Evolutionary conservation across 2,113 vertebrate genomes (phyloP), one percentile per base, ranked within the genome.

Genomic region (Eudyptes chrysolophus): DNA sequence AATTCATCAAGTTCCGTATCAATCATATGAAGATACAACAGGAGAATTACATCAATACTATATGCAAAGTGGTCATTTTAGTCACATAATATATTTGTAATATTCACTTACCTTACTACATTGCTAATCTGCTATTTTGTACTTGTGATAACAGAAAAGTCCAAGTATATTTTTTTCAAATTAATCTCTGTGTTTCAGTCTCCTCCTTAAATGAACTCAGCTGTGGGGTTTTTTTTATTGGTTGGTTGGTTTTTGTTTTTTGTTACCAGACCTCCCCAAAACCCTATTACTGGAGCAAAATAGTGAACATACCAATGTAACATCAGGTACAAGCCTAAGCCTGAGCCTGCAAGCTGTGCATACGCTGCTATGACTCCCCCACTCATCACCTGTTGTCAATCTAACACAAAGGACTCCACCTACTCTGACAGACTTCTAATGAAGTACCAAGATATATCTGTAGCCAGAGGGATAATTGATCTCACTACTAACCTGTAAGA

Each of bases 401-500:
- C 58, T 62, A 44, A 36, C 49, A 79, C 0, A 2, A 36, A 91
- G 81, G 64, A 57, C 54, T 77, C 87, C 11, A 0, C 87, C 66
- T 58, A 42, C 22, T 10, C 49, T n/a, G 44, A 79, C 52, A 77
- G 82, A 70, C 49, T 75, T 61, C 61, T 82, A 34, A 84, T 32
- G 52, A 64, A 94, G 52, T 70, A 75, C 44, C 36, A 66, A 79
- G 61, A 84, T 44, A 2, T 19, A 78, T 64, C 83, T 79, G 52
- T 36, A 89, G 90, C 77, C 54, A 88, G 70, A 70, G 46, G 74
- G 62, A 48, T 74, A 76, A 93, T 13, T 62, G 75, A 81, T 92
- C 77, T 94, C 78, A 65, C 48, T 55, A 61, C 29, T 58, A 90
- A 84, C 88, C 82, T 66, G n/a, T 29, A 80, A 85, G 78, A 88